Evolutionary conservation across 2,888 invertebrate species (phyloP), one percentile per base, ranked within the genome.

Genomic region (Biston stratarius): DNA sequence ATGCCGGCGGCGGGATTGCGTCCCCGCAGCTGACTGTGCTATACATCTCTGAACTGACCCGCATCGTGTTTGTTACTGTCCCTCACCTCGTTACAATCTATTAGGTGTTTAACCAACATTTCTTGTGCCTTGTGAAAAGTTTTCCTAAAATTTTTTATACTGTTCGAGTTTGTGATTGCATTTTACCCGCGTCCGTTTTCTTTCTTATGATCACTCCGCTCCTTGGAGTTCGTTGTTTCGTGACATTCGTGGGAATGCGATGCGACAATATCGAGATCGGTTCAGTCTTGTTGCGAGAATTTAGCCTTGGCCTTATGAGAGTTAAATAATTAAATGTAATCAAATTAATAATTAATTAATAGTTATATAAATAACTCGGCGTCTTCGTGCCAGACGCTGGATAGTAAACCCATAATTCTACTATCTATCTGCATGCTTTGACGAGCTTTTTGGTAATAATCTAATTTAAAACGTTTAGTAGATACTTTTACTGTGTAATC

Each of bases 271-370:
- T 84, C 87, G 88, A 87, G 85, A 83, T 81, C 85, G 81, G 88
- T 88, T 90, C 90, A 90, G 91, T 91, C 87, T 88, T 91, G 91
- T 92, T 92, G 93, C 92, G 93, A 92, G 93, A 94, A 94, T 94
- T 94, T 93, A 94, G 93, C 92, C 93, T 93, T 93, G 93, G 93
- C 93, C 93, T 94, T 94, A 94, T 94, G 92, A 94, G 87, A 94
- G 90, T 92, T 88, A 89, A 90, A 90, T 89, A 89, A 90, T 85
- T 90, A 88, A 91, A 89, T 92, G 86, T 93, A 93, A 92, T 92
- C 90, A 90, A 88, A 89, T 88, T 89, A 87, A 86, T 87, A 80
- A 83, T 80, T 77, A 83, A 81, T 78, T 75, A 83, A 87, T 88
- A 88, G 83, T 89, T 86, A 84, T 83, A 33, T 78, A 24, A 87